Conservation (phyloP, 2,797 vertebrate species). For the Scomberomorus guttatus region DNA sequence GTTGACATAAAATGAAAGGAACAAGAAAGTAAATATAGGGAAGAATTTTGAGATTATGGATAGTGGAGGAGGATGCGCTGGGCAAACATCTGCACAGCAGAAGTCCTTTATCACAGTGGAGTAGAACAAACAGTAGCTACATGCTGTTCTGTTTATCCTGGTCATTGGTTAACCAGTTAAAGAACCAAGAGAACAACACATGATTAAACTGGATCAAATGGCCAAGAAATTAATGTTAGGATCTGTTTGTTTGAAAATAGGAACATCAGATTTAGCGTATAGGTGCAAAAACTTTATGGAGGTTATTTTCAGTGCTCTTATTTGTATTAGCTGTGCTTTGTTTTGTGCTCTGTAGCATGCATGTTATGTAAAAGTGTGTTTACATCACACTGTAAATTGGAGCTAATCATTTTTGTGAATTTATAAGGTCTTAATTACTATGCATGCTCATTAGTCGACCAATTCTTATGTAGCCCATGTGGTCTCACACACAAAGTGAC, state of each 20-base stretch:
- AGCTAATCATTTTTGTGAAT: constrained; percentile 26
- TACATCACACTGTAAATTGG: constrained; percentile 19
- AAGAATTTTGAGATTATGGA: neutral
- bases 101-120: neutral
- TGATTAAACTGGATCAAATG: neutral
- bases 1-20: constrained; percentile 3
- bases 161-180: neutral
- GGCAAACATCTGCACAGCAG: neutral
- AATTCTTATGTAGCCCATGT: constrained; percentile 12
- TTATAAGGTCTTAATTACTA: constrained; percentile 26
- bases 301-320: neutral
- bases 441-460: constrained; percentile 36
- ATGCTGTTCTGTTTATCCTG: neutral
- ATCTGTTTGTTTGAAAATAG: too few species aligned
- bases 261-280: too few species aligned
- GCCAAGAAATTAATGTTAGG: too few species aligned
- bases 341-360: neutral
- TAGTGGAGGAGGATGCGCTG: neutral
- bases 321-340: neutral
- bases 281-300: neutral
- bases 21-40: neutral
- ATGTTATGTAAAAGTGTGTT: neutral
- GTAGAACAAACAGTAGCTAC: neutral
- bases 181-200: neutral
- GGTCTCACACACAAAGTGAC: constrained; percentile 37